Evolutionary conservation across 2,113 vertebrate species (phyloP).

Genomic region (Vulpes lagopus): DNA sequence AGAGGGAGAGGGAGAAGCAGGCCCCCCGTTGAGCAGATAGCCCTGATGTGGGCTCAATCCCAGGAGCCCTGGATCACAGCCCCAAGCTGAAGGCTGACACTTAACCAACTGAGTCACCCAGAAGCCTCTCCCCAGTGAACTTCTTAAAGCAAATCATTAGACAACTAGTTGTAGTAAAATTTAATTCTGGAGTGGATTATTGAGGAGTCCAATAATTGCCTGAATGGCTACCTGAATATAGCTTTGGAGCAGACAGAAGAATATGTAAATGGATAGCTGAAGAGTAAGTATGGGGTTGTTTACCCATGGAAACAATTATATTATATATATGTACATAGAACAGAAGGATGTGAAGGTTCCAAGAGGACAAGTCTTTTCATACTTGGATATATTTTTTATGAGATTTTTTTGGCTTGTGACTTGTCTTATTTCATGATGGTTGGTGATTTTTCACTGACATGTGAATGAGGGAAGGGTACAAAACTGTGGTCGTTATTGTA

Average conservation of each 20-base stretch:
- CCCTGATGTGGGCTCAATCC: no score
- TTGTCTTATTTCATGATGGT: slow-evolving; percentile 48
- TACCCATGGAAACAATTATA: slow-evolving; percentile 97
- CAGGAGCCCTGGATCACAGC: no score
- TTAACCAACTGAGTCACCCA: no score
- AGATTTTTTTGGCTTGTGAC: slow-evolving; percentile 85
- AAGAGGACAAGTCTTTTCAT: slow-evolving; percentile 61
- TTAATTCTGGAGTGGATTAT: slow-evolving; percentile 99
- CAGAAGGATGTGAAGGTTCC: slow-evolving; percentile 94
- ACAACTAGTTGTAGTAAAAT: slow-evolving; percentile 97
- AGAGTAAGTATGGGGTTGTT: slow-evolving; percentile 99
- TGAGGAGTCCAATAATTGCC: slow-evolving; percentile 94
- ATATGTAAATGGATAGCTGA: slow-evolving; percentile 98
- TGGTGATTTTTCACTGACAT: slow-evolving; percentile 56
- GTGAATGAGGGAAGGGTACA: background rate
- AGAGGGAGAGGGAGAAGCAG: no score
- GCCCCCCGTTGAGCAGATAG: no score
- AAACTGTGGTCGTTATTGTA: slow-evolving; percentile 47
- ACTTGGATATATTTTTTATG: slow-evolving; percentile 72
- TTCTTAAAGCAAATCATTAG: slow-evolving; percentile 98
- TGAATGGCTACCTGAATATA: slow-evolving; percentile 99
- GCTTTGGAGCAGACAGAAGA: slow-evolving; percentile 99
- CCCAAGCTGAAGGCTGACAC: no score
- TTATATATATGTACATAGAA: slow-evolving; percentile 99
- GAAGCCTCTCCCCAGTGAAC: no score